Evolutionary conservation across 1,140 invertebrate genomes (phyloP), one percentile per base, ranked within the genome.

Genomic region (Drosophila ironensis): DNA sequence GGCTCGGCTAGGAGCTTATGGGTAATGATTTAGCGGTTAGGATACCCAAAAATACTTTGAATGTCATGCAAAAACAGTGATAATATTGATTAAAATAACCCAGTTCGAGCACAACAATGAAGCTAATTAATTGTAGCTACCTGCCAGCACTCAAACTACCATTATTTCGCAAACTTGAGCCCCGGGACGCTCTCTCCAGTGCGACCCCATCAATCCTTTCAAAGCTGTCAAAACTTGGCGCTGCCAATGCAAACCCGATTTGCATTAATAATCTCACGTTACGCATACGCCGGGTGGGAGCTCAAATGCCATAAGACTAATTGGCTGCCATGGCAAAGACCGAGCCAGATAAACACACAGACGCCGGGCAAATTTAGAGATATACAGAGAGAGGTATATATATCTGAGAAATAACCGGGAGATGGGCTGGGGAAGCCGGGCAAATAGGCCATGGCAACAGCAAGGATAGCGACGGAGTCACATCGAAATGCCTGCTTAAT

Each of bases 401-500:
- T 22, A 57, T 40, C 37, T 51, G 72, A 54, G 40, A 38, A 54
- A n/a, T 4, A 25, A n/a, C n/a, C n/a, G 4, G 30, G 30, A 14
- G n/a, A 3, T 6, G 28, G 2, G 25, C 2, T 1, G 8, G 17
- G 12, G 22, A 56, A 33, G 33, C 44, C 38, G 12, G 25, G 44
- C 45, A 38, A 54, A 68, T 48, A 38, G 64, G 27, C 51, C 37
- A 19, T 47, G 37, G 47, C 30, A 67, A 67, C 52, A 73, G 47
- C 33, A 54, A 48, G 63, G 27, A 75, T 56, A 67, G 81, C 75
- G 12, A n/a, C 20, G 44, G 60, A 87, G 70, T 51, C 69, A 45
- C 72, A 86, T 87, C 74, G 75, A 86, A 87, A 81, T 86, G 70
- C 73, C 69, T 86, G 81, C 71, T 84, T 88, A 88, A 88, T 88